Conservation (phyloP, 2,113 vertebrate genomes). For the Anhinga anhinga region DNA sequence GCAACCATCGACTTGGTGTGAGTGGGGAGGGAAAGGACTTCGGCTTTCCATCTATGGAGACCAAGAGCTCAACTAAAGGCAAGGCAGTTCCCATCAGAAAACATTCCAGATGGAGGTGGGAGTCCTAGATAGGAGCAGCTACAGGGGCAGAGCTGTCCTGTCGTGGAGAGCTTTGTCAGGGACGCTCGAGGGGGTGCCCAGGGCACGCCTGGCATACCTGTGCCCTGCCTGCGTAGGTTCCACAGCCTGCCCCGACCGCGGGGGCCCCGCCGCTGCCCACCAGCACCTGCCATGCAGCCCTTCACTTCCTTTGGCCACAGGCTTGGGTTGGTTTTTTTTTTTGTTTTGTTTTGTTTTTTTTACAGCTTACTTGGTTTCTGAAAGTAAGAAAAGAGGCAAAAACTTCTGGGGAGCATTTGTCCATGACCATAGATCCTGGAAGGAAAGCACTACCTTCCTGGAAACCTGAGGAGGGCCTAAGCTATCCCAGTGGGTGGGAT, state of each 20-base stretch:
- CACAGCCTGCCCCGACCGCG: no score
- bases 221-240: not conserved
- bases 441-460: not conserved
- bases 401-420: not conserved
- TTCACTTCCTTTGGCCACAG: not conserved
- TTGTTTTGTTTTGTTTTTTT: not conserved
- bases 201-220: not conserved
- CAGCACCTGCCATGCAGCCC: not conserved
- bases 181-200: not conserved
- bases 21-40: not conserved
- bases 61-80: not conserved
- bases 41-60: not conserved
- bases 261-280: not conserved
- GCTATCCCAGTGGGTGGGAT: not conserved
- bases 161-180: not conserved
- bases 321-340: no score
- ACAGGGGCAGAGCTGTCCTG: fast-evolving
- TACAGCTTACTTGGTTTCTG: not conserved
- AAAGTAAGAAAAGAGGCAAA: not conserved
- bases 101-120: fast-evolving
- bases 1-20: not conserved
- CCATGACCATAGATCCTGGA: not conserved
- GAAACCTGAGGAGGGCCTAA: not conserved
- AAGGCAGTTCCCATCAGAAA: not conserved
- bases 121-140: not conserved